phyloP scores from a whole-genome alignment of 2,113 vertebrate species.

The Deroptyus accipitrinus region DNA sequence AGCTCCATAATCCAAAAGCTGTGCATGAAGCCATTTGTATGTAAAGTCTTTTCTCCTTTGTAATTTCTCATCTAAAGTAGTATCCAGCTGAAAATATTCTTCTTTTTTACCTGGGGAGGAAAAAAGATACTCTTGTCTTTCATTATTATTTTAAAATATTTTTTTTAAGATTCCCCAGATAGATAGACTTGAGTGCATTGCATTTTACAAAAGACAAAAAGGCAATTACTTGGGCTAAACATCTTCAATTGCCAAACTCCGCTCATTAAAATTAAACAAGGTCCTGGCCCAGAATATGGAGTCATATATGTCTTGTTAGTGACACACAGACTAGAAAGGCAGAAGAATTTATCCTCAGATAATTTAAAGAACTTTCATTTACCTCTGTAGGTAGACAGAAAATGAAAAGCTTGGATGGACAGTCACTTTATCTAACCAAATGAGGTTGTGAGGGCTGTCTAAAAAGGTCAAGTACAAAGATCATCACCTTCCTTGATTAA shows the following conservation, averaged over 20 bases:
- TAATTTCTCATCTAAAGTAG: conserved; percentile 46
- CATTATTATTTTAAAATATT: conserved; percentile 2
- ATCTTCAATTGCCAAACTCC: not conserved
- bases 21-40: conserved; percentile 77
- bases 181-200: not conserved
- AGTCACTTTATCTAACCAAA: not conserved
- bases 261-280: not conserved
- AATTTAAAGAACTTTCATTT: not conserved
- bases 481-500: not conserved
- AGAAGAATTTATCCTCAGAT: not conserved
- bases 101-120: conserved; percentile 72
- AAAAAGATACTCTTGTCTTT: conserved; percentile 39
- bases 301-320: not conserved
- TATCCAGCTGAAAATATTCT: conserved; percentile 24
- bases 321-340: not conserved
- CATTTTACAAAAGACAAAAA: not conserved
- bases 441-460: not conserved
- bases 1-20: conserved; percentile 68
- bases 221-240: not conserved
- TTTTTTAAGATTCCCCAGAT: not conserved
- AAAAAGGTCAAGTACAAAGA: not conserved
- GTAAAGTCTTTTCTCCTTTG: conserved; percentile 69
- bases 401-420: not conserved
- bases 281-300: not conserved
- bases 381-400: not conserved